Percentiles rank a stretch among this genome's conserved stretches.
phyloP scores from a whole-genome alignment of 2,888 invertebrate species.

The Trimorus sp. region DNA sequence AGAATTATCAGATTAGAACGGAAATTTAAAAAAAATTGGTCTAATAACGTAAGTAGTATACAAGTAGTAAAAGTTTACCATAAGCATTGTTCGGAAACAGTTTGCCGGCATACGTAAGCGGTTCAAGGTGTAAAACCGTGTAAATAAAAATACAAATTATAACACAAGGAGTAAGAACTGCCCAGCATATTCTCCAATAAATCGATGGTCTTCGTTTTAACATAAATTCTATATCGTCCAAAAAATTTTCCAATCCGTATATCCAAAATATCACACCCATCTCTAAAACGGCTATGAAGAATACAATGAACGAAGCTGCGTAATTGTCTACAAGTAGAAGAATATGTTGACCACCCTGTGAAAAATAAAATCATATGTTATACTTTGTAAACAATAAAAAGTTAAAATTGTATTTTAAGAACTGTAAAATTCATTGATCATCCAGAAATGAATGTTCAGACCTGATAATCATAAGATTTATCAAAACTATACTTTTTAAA shows the following conservation, averaged over 20 bases:
- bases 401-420: too few relatives aligned
- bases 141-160: slow-evolving; percentile 88
- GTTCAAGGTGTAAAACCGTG: slow-evolving; percentile 85
- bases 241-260: slow-evolving; percentile 84
- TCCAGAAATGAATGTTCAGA: too few relatives aligned
- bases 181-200: slow-evolving; percentile 92
- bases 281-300: slow-evolving; percentile 81
- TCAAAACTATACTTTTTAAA: too few relatives aligned
- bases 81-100: slow-evolving; percentile 23
- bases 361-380: too few relatives aligned
- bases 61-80: background rate
- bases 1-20: too few relatives aligned
- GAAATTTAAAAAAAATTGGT: too few relatives aligned
- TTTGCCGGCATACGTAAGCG: slow-evolving; percentile 83
- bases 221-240: slow-evolving; percentile 91
- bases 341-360: slow-evolving; percentile 81
- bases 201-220: slow-evolving; percentile 85
- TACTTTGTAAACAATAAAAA: too few relatives aligned
- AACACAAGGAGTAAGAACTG: slow-evolving; percentile 87
- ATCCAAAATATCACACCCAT: slow-evolving; percentile 80
- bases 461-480: too few relatives aligned
- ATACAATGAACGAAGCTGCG: slow-evolving; percentile 80
- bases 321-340: slow-evolving; percentile 81
- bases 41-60: too few relatives aligned
- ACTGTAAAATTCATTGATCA: too few relatives aligned